Evolutionary conservation across 64 coral and sea anemone species (phyloP), one percentile per base, ranked within the genome.

Genomic region (Porites lutea): DNA sequence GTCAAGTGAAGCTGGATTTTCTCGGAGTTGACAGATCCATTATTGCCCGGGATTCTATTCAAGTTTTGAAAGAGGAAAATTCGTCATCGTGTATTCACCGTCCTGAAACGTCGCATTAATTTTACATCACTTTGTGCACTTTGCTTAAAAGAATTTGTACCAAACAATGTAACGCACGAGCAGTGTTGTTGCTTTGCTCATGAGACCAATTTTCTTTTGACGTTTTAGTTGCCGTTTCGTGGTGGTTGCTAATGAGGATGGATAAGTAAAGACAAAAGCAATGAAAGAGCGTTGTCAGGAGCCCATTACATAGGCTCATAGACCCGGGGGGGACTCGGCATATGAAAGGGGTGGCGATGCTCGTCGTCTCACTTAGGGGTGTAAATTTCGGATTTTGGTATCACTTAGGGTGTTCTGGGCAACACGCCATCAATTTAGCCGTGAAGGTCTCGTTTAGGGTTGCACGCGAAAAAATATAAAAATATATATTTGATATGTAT

Each of bases 141-240:
- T 63, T 63, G 60, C 60, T 63, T 63, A 63, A 63, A 63, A 63
- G 60, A 63, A 1, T 63, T 63, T 63, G 2, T 63, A 63, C 60
- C 60, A 63, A 63, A 63, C 60, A 2, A 63, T 63, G 60, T 63
- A 2, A 63, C 60, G 60, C 60, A 63, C 60, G 60, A 63, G 60
- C 60, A 63, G 16, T 12, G 60, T 63, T 63, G 60, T 63, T 63
- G 60, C 60, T 63, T 63, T 63, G 60, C 60, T 63, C 60, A 63
- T 63, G 60, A 63, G 60, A 63, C 60, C 60, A 63, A 63, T 63
- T 63, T 63, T 63, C 60, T 63, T 63, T 63, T 63, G 60, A 63
- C 60, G 60, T 63, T 63, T 63, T 63, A 63, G 60, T 63, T 63
- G 60, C 60, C 60, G 60, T 63, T 63, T 63, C 60, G 60, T 63